Percentiles rank a stretch among this genome's conserved stretches.
Evolutionary conservation across 2,113 vertebrate genomes (phyloP).

Genomic region (Urocolius indicus): DNA sequence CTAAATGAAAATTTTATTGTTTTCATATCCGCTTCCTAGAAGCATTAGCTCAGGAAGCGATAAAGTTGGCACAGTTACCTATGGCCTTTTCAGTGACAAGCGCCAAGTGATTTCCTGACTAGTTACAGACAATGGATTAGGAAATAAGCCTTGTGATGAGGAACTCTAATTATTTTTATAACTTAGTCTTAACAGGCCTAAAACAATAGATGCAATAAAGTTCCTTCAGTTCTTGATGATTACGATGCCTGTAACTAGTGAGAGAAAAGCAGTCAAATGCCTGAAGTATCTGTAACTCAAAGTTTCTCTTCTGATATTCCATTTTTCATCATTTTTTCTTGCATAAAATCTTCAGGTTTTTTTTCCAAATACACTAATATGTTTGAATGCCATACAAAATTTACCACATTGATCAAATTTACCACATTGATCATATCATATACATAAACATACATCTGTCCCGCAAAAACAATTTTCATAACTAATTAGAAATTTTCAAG

Average conservation of each 20-base stretch:
- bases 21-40: conserved; percentile 71
- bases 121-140: conserved; percentile 73
- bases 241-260: neutral
- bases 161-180: conserved; percentile 67
- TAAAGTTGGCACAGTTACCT: conserved; percentile 77
- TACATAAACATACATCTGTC: neutral
- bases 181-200: neutral
- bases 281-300: neutral
- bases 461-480: neutral
- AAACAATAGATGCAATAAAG: conserved; percentile 29
- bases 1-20: conserved; percentile 59
- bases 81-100: conserved; percentile 51
- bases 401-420: neutral
- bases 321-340: neutral
- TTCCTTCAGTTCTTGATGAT: neutral
- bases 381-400: neutral
- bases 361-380: neutral
- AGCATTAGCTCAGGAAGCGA: conserved; percentile 78
- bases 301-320: neutral
- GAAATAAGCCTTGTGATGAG: conserved; percentile 78
- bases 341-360: neutral
- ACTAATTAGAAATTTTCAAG: neutral
- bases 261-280: neutral
- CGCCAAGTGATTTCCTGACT: conserved; percentile 75
- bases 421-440: neutral